phyloP scores from a whole-genome alignment of 2,797 vertebrate genomes.

The Bradypodion ventrale region DNA sequence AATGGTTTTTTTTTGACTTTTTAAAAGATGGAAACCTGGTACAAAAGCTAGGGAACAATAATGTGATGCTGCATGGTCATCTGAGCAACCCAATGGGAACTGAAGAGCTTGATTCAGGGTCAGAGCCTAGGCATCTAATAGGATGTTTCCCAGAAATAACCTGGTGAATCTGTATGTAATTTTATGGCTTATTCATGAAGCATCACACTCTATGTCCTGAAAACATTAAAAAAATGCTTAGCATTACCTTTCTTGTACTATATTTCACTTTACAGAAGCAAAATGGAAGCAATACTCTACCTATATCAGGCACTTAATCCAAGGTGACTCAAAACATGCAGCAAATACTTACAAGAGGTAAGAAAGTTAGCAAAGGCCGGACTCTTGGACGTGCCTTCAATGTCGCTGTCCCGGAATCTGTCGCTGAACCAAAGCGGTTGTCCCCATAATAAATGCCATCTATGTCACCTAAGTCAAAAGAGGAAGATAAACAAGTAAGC shows the following conservation, averaged over 20 bases:
- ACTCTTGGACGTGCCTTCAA: slow-evolving; percentile 77
- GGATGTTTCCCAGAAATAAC: no score
- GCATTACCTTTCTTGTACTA: background rate
- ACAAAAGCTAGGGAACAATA: no score
- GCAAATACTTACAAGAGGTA: slow-evolving; percentile 76
- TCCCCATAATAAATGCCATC: slow-evolving; percentile 73
- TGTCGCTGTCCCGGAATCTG: slow-evolving; percentile 77
- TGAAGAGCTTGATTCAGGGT: no score
- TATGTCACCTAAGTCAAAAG: slow-evolving; percentile 65
- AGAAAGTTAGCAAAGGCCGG: slow-evolving; percentile 77
- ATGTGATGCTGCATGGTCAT: no score
- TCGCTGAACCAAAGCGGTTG: slow-evolving; percentile 67
- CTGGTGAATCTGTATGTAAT: no score
- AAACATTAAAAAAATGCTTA: background rate
- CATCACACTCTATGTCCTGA: no score
- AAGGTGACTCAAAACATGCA: background rate
- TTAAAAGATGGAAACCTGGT: no score
- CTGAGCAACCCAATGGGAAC: no score
- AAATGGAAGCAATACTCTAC: background rate
- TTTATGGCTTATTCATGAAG: no score
- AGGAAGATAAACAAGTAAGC: background rate
- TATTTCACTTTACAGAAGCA: background rate
- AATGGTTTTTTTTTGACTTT: no score
- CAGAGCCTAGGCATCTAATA: no score
- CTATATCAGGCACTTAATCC: background rate